phyloP scores from a whole-genome alignment of 92 coral and sea anemone genomes.

The Phenganax subtilis region DNA sequence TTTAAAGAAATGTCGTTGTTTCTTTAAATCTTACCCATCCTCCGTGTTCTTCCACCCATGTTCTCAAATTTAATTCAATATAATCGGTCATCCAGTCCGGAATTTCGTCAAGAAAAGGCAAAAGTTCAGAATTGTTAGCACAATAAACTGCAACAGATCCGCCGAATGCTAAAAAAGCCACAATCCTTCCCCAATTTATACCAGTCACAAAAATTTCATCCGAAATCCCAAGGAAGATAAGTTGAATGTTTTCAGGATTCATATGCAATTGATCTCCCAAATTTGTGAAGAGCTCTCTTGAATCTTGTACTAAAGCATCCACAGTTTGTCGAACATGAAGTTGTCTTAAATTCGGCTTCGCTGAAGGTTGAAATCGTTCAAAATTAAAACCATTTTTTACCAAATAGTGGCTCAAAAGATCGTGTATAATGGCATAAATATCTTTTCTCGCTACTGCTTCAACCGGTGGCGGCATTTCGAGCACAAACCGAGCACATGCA shows the following conservation, averaged over 20 bases:
- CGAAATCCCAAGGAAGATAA: constrained; percentile 90
- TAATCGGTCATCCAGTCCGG: constrained; percentile 86
- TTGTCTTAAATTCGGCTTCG: constrained; percentile 52
- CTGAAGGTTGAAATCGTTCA: constrained; percentile 57
- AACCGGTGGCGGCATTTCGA: not conserved
- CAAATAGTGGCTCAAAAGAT: constrained; percentile 70
- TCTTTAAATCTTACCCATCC: constrained; percentile 84
- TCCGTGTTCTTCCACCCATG: constrained; percentile 81
- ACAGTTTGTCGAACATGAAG: constrained; percentile 74
- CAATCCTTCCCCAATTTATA: constrained; percentile 96
- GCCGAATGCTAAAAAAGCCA: constrained; percentile 97
- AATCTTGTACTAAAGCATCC: constrained; percentile 76
- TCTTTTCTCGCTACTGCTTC: not conserved
- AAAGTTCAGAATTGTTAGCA: constrained; percentile 75
- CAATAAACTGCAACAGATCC: constrained; percentile 84
- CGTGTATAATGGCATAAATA: constrained; percentile 54
- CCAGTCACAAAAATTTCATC: constrained; percentile 93
- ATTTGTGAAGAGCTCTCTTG: constrained; percentile 71
- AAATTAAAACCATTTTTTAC: constrained; percentile 62
- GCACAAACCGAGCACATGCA: not conserved
- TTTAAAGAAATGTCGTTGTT: not conserved
- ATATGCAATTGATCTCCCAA: constrained; percentile 96
- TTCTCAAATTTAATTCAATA: constrained; percentile 68
- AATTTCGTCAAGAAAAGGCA: constrained; percentile 55
- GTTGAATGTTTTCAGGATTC: constrained; percentile 69